phyloP scores from a whole-genome alignment of 2,113 vertebrate genomes.

The Oreotrochilus melanogaster region DNA sequence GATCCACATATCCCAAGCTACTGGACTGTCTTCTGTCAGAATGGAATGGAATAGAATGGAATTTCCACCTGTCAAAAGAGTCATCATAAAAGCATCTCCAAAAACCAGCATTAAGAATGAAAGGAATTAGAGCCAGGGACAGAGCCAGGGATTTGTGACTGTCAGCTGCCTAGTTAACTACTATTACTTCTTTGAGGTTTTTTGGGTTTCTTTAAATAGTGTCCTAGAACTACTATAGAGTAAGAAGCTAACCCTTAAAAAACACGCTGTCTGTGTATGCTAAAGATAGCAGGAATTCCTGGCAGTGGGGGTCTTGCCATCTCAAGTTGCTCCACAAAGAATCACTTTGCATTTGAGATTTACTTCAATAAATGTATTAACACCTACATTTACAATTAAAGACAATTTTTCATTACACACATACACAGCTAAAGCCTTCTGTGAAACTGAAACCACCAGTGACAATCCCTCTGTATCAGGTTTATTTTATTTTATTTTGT shows the following conservation, averaged over 20 bases:
- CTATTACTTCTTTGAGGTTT: background rate
- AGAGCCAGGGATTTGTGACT: background rate
- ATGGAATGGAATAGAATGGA: background rate
- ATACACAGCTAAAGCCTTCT: background rate
- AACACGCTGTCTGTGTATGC: background rate
- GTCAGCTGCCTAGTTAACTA: background rate
- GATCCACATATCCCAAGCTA: background rate
- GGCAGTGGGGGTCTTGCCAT: background rate
- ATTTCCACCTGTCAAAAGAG: background rate
- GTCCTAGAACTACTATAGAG: background rate
- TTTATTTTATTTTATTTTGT: background rate
- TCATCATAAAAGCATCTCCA: background rate
- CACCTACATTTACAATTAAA: background rate
- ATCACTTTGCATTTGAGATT: background rate
- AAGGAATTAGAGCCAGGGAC: background rate
- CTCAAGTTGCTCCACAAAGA: background rate
- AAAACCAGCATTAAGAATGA: background rate
- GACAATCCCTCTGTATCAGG: background rate
- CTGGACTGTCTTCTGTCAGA: background rate
- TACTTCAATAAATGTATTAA: background rate
- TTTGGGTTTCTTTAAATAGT: background rate
- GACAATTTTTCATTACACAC: background rate
- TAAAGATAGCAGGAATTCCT: background rate
- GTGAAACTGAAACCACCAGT: background rate
- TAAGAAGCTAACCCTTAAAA: background rate